These are phyloP conservation scores for Boulengeromyrus knoepffleri DNA, from an alignment of 2,113 vertebrate genomes.

Conservation along the genomic window DNA sequence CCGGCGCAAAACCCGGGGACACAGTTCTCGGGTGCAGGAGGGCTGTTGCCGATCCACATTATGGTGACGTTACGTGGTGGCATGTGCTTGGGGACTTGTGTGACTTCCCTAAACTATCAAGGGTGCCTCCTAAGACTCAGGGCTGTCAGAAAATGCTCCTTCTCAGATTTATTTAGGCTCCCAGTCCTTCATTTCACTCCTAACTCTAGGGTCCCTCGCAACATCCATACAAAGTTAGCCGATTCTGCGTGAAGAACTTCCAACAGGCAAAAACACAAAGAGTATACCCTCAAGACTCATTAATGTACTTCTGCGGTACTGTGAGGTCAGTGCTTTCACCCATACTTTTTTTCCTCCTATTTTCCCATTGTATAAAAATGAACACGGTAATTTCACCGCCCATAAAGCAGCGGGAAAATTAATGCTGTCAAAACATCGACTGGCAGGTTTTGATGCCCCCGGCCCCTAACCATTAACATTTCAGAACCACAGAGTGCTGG, in stretches of 20 bases:
- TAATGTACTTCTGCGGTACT: not conserved
- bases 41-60: not conserved
- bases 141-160: not conserved
- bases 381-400: conserved; percentile 9
- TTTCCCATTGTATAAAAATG: not conserved
- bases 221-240: not conserved
- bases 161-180: not conserved
- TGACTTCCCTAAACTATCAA: not conserved
- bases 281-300: not conserved
- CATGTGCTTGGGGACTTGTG: not conserved
- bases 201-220: not conserved
- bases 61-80: not conserved
- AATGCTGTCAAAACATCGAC: not conserved
- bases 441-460: not conserved
- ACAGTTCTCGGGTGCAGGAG: not conserved
- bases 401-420: not conserved
- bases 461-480: conserved; percentile 10
- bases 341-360: not conserved
- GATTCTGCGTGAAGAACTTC: not conserved
- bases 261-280: no score
- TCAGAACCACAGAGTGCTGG: not conserved
- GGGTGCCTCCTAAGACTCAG: not conserved
- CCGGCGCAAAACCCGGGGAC: not conserved
- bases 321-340: not conserved
- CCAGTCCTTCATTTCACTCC: not conserved